Evolutionary conservation across 2,113 vertebrate genomes (phyloP).

Genomic region (Sminthopsis crassicaudata): DNA sequence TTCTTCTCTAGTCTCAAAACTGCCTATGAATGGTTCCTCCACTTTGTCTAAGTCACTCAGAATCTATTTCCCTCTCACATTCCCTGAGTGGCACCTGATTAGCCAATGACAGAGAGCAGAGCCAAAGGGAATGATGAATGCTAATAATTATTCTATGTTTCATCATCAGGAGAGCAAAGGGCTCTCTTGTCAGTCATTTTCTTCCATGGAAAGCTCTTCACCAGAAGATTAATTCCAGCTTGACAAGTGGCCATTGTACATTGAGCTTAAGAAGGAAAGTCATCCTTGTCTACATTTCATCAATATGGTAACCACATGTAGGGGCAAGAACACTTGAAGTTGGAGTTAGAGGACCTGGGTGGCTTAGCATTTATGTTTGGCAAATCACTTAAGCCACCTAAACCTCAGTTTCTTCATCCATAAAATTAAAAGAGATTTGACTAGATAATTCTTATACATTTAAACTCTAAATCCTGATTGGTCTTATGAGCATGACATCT

Average conservation of each 20-base stretch:
- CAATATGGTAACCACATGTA: not conserved
- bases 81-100: not conserved
- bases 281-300: not conserved
- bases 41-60: not conserved
- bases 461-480: too few relatives aligned
- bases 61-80: not conserved
- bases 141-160: not conserved
- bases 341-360: not conserved
- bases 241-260: too few relatives aligned
- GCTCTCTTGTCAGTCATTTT: not conserved
- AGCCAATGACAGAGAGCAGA: not conserved
- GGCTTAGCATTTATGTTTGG: not conserved
- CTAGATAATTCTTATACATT: not conserved
- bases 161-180: not conserved
- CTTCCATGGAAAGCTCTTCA: not conserved
- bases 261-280: not conserved
- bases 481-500: not conserved
- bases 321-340: not conserved
- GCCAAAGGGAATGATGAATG: not conserved
- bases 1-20: not conserved
- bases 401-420: not conserved
- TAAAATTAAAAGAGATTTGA: not conserved
- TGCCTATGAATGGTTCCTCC: not conserved
- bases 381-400: not conserved
- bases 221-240: not conserved